Base-by-base conservation (phyloP, 2,888 invertebrate genomes). In the Theretra japonica region DNA sequence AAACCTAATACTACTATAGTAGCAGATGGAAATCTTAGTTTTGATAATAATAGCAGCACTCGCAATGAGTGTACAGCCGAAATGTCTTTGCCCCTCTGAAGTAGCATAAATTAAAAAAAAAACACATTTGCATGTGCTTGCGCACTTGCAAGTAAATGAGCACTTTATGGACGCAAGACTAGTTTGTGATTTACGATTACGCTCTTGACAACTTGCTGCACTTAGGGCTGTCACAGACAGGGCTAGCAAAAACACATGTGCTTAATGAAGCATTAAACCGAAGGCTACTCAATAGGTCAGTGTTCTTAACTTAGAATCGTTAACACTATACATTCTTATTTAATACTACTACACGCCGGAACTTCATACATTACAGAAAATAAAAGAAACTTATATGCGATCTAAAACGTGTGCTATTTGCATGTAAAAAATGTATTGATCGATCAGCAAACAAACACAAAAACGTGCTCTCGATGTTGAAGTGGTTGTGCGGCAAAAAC, bases 101-200 rank as follows among this genome's bases (percentile, higher is more conserved):
- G 69, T 33, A 72, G 68, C 69, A 58, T 33, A 60, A 69, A 73
- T 72, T 70, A 70, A 70, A 73, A 73, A 72, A 70, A 72, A 60
- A 30, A 69, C 41, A 69, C 69, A 72, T 73, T 70, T 68, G 68
- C 73, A 70, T 73, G 58, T 50, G 73, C 59, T 68, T 48, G 70
- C 73, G 73, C 70, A 73, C 70, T 68, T 73, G 70, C 68, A 73
- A 70, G 68, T 70, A 73, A 73, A 68, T 73, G 69, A 72, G 60
- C 60, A 60, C 60, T 69, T 71, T 72, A 60, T 72, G 69, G 72
- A 72, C 59, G 30, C 59, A 50, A 72, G 69, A 72, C 72, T 69
- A 69, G 69, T 72, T 69, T 72, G 62, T 71, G 69, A 72, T 72
- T 72, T 72, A 72, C 53, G 72, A 60, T 59, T 69, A 68, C 53